Percentiles rank a stretch among this genome's conserved stretches.
Evolutionary conservation across 1,140 invertebrate genomes (phyloP).

Genomic region (Aphaenogaster rudis): DNA sequence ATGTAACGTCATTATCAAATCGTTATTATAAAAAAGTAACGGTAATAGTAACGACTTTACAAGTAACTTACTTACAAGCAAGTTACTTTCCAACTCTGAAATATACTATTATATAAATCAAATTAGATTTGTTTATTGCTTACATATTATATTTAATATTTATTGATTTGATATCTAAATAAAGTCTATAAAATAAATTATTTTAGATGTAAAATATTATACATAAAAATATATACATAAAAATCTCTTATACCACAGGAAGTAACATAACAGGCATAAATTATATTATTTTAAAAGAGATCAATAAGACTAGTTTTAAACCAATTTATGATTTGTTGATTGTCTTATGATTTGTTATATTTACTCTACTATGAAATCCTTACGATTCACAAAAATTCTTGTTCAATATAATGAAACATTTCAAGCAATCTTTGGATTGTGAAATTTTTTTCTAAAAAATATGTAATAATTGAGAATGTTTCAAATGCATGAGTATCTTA

Average conservation of each 20-base stretch:
- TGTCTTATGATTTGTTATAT: not conserved
- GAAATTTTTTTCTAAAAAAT: not conserved
- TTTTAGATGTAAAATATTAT: not conserved
- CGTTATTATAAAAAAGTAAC: too few relatives aligned
- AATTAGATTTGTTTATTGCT: conserved; percentile 7
- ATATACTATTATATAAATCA: not conserved
- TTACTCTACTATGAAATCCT: not conserved
- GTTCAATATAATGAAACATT: not conserved
- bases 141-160: not conserved
- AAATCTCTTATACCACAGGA: not conserved
- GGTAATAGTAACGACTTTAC: too few relatives aligned
- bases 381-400: not conserved
- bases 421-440: not conserved
- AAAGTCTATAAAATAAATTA: not conserved
- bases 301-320: not conserved
- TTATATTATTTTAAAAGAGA: not conserved
- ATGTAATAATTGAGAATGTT: not conserved
- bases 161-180: conserved; percentile 16
- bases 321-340: not conserved
- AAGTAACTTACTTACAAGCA: too few relatives aligned
- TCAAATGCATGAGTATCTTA: conserved; percentile 8
- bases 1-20: too few relatives aligned
- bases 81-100: not conserved
- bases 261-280: not conserved
- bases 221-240: not conserved